Conservation (phyloP, 2,888 invertebrate species). For the Sesia apiformis region DNA sequence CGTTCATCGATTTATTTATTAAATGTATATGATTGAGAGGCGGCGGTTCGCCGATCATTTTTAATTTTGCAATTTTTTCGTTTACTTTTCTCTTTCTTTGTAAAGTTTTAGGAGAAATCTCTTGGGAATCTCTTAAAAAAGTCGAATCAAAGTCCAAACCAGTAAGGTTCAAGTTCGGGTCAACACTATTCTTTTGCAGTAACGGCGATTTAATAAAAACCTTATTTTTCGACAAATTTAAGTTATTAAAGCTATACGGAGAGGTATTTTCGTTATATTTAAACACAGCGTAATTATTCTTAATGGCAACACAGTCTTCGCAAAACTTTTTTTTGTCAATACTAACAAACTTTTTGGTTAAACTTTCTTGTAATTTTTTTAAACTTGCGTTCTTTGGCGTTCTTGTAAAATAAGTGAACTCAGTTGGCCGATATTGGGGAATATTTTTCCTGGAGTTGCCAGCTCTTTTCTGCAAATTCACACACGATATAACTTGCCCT, state of each 20-base stretch:
- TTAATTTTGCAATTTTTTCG: slow-evolving; percentile 64
- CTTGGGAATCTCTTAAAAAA: slow-evolving; percentile 44
- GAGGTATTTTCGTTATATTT: slow-evolving; percentile 39
- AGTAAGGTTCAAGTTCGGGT: slow-evolving; percentile 43
- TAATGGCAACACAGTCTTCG: slow-evolving; percentile 39
- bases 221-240: slow-evolving; percentile 39
- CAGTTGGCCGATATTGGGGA: slow-evolving; percentile 76
- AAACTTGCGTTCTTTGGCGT: slow-evolving; percentile 73
- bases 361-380: slow-evolving; percentile 50
- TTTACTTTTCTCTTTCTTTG: slow-evolving; percentile 39
- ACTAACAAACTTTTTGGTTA: slow-evolving; percentile 38
- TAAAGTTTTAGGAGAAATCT: slow-evolving; percentile 34
- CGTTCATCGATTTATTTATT: slow-evolving; percentile 43
- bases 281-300: slow-evolving; percentile 32
- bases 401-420: slow-evolving; percentile 75
- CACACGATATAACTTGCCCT: slow-evolving; percentile 73
- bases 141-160: slow-evolving; percentile 63
- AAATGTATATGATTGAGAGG: slow-evolving; percentile 65
- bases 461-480: slow-evolving; percentile 77
- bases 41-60: slow-evolving; percentile 72
- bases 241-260: slow-evolving; percentile 41
- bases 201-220: slow-evolving; percentile 45
- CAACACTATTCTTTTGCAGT: slow-evolving; percentile 13
- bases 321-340: slow-evolving; percentile 31
- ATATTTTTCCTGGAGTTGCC: slow-evolving; percentile 66